These are phyloP conservation scores for Homalodisca vitripennis DNA, from an alignment of 1,140 invertebrate species.

Conservation along the genomic window DNA sequence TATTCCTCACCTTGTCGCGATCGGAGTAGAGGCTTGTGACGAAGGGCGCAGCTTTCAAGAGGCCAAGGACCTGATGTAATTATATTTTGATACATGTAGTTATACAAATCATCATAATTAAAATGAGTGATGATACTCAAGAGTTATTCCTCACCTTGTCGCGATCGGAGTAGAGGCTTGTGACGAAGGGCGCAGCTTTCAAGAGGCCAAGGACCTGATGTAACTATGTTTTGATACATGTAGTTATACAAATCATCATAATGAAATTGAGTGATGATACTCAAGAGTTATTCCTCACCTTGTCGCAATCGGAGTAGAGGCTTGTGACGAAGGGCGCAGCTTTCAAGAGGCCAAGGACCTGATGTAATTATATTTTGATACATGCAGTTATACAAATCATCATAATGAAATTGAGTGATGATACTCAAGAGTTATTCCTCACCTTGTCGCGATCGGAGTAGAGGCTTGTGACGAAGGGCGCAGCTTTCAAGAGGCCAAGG, in stretches of 20 bases:
- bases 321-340: conserved; percentile 1
- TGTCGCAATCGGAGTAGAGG: background rate
- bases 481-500: background rate
- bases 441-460: background rate
- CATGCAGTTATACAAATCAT: no score
- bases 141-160: conserved; percentile 5
- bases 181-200: conserved; percentile 1
- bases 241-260: no score
- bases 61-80: no score
- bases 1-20: background rate
- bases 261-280: no score
- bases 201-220: background rate
- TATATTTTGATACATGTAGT: no score
- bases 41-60: background rate
- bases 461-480: conserved; percentile 4
- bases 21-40: background rate
- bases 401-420: no score
- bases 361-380: no score
- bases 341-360: background rate
- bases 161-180: background rate
- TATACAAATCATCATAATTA: no score
- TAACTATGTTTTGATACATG: no score
- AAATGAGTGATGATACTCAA: no score
- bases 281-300: no score
- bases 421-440: no score